phyloP scores from a whole-genome alignment of 1,140 invertebrate species.

The Colletes gigas region DNA sequence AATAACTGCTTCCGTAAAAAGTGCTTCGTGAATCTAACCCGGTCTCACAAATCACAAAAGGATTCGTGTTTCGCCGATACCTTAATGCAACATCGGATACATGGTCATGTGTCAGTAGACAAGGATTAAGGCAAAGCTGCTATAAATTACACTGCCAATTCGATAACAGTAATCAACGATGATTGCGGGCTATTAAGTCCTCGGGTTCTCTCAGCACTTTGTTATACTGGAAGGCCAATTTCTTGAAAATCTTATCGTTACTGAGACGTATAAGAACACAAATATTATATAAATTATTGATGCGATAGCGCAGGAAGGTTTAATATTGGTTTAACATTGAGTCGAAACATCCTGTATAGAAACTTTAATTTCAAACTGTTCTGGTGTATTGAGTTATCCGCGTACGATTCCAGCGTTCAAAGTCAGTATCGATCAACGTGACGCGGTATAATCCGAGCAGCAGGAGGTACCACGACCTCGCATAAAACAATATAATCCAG shows the following conservation, averaged over 20 bases:
- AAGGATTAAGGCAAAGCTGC: constrained; percentile 32
- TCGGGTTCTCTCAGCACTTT: background rate
- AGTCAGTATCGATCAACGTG: constrained; percentile 27
- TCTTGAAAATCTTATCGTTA: background rate
- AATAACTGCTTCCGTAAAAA: background rate
- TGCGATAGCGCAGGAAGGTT: too few species aligned
- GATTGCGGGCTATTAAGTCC: constrained; percentile 22
- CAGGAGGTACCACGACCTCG: background rate
- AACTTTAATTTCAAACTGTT: background rate
- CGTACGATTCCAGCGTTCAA: background rate
- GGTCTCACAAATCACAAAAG: constrained; percentile 24
- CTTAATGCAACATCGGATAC: constrained; percentile 3
- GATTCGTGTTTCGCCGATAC: background rate
- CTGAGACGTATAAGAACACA: too few species aligned
- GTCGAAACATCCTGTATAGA: too few species aligned
- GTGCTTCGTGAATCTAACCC: background rate
- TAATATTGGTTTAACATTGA: too few species aligned
- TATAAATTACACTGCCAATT: constrained; percentile 34
- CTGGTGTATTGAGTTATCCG: background rate
- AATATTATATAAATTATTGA: too few species aligned
- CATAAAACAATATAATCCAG: constrained; percentile 48
- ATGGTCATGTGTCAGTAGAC: background rate
- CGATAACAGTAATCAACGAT: constrained; percentile 36
- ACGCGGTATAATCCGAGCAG: constrained; percentile 11
- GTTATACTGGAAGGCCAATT: background rate